Evolutionary conservation across 2,797 vertebrate species (phyloP), one percentile per base, ranked within the genome.

Genomic region (Lepus townsendii): DNA sequence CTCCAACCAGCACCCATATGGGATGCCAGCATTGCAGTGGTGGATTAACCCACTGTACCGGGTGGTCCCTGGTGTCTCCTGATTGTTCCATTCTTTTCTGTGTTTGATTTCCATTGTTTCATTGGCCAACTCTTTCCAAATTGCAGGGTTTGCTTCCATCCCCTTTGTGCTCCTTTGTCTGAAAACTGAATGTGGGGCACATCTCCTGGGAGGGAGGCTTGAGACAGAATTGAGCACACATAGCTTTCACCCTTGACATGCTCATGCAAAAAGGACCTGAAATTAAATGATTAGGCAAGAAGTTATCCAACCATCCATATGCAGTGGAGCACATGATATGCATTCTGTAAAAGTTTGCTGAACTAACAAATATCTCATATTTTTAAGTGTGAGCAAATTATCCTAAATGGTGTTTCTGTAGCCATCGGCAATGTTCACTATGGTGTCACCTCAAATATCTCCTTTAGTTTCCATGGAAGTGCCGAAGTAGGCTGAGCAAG

Each of bases 381-480:
- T 73, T 83, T 60, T 32, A 90, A 76, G 30, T 17, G 2, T 32
- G 77, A 72, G 19, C 9, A 27, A 95, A 83, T 77, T 38, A 38
- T 78, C 54, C 13, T 65, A 82, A 85, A 24, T 66, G 9, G 4
- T 47, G 2, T 69, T 86, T 82, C 35, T 47, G 10, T 30, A 68
- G 62, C n/a, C 30, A 42, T 57, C 85, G 71, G 20, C 66, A 66
- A 75, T 75, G 66, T 88, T 80, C 82, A 54, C 20, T 60, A 1
- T 66, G 52, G 69, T 52, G 90, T 94, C 69, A 47, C 57, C 47
- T 87, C 69, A 93, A n/a, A 62, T 54, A n/a, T 13, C 19, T 50
- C 10, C n/a, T 78, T 42, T 35, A 22, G 17, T 75, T 94, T 85
- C 65, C n/a, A 83, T 24, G 50, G 24, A 13, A 83, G 5, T 60